Evolutionary conservation across 2,888 invertebrate genomes (phyloP).

Genomic region (Cephus sareptanus): DNA sequence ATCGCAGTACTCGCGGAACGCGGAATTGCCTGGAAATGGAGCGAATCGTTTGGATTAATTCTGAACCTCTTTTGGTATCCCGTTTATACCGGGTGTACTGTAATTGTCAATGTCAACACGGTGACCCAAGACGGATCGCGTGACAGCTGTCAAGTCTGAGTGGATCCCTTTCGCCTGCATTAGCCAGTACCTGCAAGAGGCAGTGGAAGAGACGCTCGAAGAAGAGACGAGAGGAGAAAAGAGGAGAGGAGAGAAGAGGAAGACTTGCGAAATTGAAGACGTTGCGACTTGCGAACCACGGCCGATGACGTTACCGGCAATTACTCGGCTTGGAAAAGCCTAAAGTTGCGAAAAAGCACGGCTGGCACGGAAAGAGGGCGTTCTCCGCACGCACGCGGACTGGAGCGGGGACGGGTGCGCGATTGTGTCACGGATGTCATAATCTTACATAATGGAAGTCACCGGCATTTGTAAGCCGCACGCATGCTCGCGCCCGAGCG

Average conservation of each 20-base stretch:
- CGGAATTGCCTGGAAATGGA: neutral
- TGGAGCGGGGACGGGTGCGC: slow-evolving; percentile 14
- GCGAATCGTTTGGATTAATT: neutral
- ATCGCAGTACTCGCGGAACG: neutral
- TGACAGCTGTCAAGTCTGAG: neutral
- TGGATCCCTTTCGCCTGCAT: neutral
- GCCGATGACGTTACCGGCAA: slow-evolving; percentile 16
- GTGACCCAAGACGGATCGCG: neutral
- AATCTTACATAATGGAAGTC: slow-evolving; percentile 58
- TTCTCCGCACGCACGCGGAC: slow-evolving; percentile 44
- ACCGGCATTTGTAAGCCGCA: slow-evolving; percentile 49
- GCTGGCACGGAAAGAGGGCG: slow-evolving; percentile 56
- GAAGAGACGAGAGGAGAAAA: neutral
- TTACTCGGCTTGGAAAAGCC: slow-evolving; percentile 36
- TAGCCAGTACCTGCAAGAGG: neutral
- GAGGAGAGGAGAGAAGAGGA: too few relatives aligned
- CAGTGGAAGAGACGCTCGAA: neutral
- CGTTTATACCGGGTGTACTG: neutral
- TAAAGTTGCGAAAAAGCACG: slow-evolving; percentile 49
- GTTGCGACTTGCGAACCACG: slow-evolving; percentile 2
- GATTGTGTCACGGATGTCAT: slow-evolving; percentile 63
- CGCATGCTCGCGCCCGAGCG: slow-evolving; percentile 20
- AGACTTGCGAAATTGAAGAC: neutral
- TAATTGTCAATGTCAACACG: neutral
- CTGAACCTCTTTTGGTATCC: neutral